Conservation (phyloP, 2,888 invertebrate genomes). For the Aethes cnicana region DNA sequence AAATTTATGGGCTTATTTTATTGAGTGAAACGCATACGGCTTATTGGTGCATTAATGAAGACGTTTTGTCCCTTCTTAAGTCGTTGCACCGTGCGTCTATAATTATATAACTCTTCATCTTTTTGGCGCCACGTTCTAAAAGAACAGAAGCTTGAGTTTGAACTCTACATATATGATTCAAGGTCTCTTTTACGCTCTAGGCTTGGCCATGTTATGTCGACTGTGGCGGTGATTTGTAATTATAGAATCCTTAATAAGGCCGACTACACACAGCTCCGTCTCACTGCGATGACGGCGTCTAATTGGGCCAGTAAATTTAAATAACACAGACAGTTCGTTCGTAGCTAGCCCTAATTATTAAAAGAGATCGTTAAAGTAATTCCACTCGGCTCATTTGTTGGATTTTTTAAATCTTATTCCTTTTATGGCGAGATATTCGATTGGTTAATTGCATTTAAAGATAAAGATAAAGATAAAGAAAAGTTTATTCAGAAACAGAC, state of each 20-base stretch:
- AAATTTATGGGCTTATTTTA: constrained; percentile 30
- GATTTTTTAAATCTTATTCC: constrained; percentile 75
- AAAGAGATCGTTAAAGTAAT: constrained; percentile 80
- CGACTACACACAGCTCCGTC: constrained; percentile 71
- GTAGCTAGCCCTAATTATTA: constrained; percentile 71
- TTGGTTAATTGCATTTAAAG: constrained; percentile 48
- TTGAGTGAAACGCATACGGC: constrained; percentile 26
- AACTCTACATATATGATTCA: too few relatives aligned
- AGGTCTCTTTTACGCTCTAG: too few relatives aligned
- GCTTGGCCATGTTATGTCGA: too few relatives aligned
- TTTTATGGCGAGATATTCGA: constrained; percentile 65
- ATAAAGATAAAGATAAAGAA: not conserved
- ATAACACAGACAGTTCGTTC: constrained; percentile 79
- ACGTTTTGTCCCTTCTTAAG: constrained; percentile 54
- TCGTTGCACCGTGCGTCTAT: constrained; percentile 66
- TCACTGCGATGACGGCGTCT: constrained; percentile 77
- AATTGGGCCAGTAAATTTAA: constrained; percentile 81
- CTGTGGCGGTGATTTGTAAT: too few relatives aligned
- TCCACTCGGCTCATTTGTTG: constrained; percentile 79
- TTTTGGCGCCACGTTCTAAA: too few relatives aligned
- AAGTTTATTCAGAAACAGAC: too few relatives aligned
- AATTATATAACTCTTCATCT: constrained; percentile 79
- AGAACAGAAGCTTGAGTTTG: too few relatives aligned
- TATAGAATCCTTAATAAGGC: constrained; percentile 79
- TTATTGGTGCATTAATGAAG: constrained; percentile 45